phyloP scores from a whole-genome alignment of 2,113 vertebrate species.

The Sorex araneus region DNA sequence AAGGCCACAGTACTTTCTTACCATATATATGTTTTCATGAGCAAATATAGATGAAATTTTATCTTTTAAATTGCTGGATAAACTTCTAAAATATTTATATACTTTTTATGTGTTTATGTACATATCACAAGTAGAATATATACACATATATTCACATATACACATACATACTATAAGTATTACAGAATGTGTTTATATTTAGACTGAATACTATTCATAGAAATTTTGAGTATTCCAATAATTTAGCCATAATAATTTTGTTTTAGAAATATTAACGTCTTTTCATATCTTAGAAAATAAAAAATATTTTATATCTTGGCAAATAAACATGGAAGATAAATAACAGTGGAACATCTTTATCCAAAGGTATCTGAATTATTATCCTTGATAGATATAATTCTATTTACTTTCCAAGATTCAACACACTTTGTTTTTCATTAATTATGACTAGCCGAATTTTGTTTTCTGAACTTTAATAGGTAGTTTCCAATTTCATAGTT shows the following conservation, averaged over 20 bases:
- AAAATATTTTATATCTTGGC: not conserved
- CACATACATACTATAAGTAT: not conserved
- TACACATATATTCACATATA: not conserved
- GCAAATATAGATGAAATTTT: not conserved
- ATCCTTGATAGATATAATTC: not conserved
- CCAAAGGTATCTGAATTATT: not conserved
- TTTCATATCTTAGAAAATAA: too few relatives aligned
- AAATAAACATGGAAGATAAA: not conserved
- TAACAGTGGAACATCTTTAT: not conserved
- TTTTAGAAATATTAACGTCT: too few relatives aligned
- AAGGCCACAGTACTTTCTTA: too few relatives aligned
- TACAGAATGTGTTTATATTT: too few relatives aligned
- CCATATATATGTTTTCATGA: not conserved
- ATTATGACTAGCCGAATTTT: not conserved
- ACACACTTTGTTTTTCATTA: not conserved
- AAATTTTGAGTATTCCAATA: too few relatives aligned
- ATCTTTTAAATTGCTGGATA: not conserved
- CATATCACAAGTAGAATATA: not conserved
- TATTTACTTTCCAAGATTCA: not conserved
- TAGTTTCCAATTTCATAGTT: too few relatives aligned
- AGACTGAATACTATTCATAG: too few relatives aligned
- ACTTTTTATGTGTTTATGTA: not conserved
- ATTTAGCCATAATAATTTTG: too few relatives aligned
- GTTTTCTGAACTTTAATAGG: not conserved
- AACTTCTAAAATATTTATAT: not conserved